A percentile compares a stretch with the other conserved stretches of the same genome.
Conservation (phyloP, 2,888 invertebrate genomes). For the Drosophila colorata region DNA sequence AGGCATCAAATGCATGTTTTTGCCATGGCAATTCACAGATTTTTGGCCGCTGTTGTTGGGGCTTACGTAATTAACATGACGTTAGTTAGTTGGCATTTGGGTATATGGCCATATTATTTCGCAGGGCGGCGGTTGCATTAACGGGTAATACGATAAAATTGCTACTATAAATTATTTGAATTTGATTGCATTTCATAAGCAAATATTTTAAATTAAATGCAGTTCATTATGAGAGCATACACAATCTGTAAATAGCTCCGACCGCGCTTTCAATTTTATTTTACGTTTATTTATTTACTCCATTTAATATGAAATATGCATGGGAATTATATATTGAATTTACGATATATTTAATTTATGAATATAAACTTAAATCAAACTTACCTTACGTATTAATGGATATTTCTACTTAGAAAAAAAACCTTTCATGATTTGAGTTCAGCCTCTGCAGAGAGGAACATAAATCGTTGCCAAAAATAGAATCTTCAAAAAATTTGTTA, state of each 20-base stretch:
- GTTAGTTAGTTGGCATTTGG: constrained; percentile 51
- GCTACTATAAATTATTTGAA: constrained; percentile 47
- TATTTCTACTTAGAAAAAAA: no score
- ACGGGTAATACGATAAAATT: constrained; percentile 28
- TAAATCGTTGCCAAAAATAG: no score
- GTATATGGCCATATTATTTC: neutral
- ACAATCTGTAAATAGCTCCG: constrained; percentile 8
- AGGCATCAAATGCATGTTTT: constrained; percentile 12
- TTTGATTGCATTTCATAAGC: constrained; percentile 62
- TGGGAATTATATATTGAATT: no score
- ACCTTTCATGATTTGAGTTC: no score
- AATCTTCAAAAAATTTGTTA: no score
- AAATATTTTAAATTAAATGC: constrained; percentile 48
- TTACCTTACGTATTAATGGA: no score
- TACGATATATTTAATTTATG: neutral
- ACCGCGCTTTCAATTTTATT: neutral
- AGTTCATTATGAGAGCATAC: constrained; percentile 47
- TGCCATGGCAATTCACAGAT: constrained; percentile 26
- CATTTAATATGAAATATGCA: neutral
- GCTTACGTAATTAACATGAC: constrained; percentile 67
- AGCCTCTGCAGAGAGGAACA: no score
- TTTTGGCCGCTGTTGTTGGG: constrained; percentile 11
- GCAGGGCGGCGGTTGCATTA: constrained; percentile 6
- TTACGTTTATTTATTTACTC: neutral
- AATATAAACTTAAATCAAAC: neutral